These are phyloP conservation scores for Sturnus vulgaris DNA, from an alignment of 2,113 vertebrate species.

Conservation along the genomic window DNA sequence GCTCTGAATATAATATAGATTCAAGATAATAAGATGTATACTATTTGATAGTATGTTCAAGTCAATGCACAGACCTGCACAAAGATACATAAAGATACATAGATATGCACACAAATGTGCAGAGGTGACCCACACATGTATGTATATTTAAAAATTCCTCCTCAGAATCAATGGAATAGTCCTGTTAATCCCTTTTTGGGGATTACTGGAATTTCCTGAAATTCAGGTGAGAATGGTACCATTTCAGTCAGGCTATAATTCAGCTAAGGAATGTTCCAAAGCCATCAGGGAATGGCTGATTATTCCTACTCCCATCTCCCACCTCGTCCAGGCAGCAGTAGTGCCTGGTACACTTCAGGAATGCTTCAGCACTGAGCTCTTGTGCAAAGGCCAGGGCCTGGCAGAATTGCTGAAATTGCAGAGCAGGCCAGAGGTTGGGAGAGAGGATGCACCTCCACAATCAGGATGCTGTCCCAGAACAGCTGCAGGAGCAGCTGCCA, in stretches of 20 bases:
- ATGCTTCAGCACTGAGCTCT: not conserved
- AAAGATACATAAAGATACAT: fast-evolving
- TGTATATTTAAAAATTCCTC: not conserved
- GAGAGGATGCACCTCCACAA: not conserved
- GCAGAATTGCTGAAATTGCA: not conserved
- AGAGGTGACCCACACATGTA: not conserved
- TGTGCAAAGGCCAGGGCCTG: too few species aligned
- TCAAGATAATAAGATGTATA: not conserved
- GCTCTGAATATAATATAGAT: not conserved
- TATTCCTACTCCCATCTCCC: not conserved
- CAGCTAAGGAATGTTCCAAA: not conserved
- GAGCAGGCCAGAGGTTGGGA: not conserved
- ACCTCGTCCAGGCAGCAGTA: not conserved
- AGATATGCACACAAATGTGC: not conserved
- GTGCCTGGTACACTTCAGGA: not conserved
- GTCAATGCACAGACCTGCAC: too few species aligned
- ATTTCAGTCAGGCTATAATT: not conserved
- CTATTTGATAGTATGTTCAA: not conserved
- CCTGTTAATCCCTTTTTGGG: not conserved
- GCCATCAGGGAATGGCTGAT: not conserved
- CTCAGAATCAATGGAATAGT: too few species aligned
- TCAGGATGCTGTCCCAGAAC: fast-evolving
- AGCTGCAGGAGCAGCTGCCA: not conserved
- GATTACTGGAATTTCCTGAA: not conserved
- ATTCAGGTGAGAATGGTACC: not conserved